Base-by-base conservation (phyloP, 37 sponge, comb jelly and placozoan genomes). In the Oopsacas minuta region DNA sequence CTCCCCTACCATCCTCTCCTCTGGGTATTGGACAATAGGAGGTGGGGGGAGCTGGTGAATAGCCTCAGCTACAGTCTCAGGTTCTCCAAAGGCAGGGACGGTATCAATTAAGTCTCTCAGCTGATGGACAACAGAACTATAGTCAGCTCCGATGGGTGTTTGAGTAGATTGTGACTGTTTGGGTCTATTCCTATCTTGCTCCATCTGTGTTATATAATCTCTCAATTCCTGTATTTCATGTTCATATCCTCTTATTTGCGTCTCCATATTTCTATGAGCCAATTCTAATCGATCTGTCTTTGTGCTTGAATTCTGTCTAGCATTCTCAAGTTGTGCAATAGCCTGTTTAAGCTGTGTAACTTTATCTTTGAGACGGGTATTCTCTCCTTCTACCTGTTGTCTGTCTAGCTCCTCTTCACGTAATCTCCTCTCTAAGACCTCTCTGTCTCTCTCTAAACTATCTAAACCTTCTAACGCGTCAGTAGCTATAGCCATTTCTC, bases 1-100 rank as follows among this genome's bases (percentile, higher is more conserved):
- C 75, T 61, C 75, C 75, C 75, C 75, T 5, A 61, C 75, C 75
- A 61, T 61, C 22, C 75, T 61, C 75, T 61, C 75, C 75, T 10
- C 75, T 25, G 75, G 75, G 28, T 32, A 61, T 12, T 61, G 75
- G 17, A 34, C 75, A 34, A 34, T 5, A 12, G 7, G 75, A 25
- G 75, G 20, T 20, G 5, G 75, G 1, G 75, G 75, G 32, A 61
- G 75, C 30, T 61, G 28, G 32, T 61, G 75, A 25, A 61, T 61
- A 10, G 30, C 75, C 1, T 10, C 30, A 3, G 75, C 75, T 5
- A 61, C 30, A 5, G 20, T 34, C 30, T 12, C 75, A 7, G 75
- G 17, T 12, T 61, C 75, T 12, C 75, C 75, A 34, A 32, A 3
- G 5, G 5, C 75, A 25, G 17, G 17, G 17, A 61, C 30, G 22